Evolutionary conservation across 2,797 vertebrate genomes (phyloP), one percentile per base, ranked within the genome.

Genomic region (Distichodus sexfasciatus): DNA sequence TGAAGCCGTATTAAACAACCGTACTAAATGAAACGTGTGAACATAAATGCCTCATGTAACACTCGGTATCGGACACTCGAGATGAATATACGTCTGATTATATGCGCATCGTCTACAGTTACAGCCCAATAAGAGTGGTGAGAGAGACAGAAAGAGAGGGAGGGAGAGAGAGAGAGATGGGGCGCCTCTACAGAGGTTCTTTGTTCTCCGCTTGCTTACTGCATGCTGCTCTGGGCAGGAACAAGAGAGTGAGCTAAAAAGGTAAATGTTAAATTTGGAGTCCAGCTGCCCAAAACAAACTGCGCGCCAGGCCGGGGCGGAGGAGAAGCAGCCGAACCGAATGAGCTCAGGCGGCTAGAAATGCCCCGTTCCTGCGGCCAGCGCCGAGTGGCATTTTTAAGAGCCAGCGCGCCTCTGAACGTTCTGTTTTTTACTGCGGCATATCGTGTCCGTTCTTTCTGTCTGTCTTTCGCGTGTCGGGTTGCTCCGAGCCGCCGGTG

Each of bases 311-410:
- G 50, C 40, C 41, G 14, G 12, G 46, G 6, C 40, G 51, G 51
- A 64, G 29, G 69, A 33, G 50, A 50, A 33, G 58, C 35, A 4
- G 23, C 10, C 54, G 9, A 14, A 19, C 33, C 47, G 14, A 21
- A 40, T 62, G 58, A 62, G 35, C 28, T 62, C 35, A 70, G 58
- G 46, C n/a, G 48, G 36, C 47, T 58, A 66, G 66, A 38, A 73
- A 76, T 55, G 73, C 50, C 51, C 51, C 58, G 63, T 60, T 72
- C 36, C 60, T 23, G 10, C 51, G 57, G 43, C 59, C 72, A 60
- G 69, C 35, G 60, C 54, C 76, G 75, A 43, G 63, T 67, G 65
- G 54, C 59, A 64, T 67, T 75, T 41, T 55, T 65, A 26, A 58
- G 50, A 64, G 50, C 40, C 4, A 53, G 59, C 14, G 24, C 47